phyloP scores from a whole-genome alignment of 1,140 invertebrate species.

The Magallana ariakensis region DNA sequence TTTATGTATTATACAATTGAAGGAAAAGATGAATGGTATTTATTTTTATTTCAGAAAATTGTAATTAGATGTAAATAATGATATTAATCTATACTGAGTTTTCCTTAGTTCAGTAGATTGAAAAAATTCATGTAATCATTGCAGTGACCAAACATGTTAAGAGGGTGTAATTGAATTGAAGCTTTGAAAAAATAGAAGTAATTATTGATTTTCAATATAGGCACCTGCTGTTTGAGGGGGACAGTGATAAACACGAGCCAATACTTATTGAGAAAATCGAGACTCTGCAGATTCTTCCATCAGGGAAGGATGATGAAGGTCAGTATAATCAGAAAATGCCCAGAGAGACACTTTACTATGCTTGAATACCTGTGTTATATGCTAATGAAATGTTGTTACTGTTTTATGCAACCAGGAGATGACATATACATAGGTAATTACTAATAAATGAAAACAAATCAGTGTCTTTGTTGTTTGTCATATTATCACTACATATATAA shows the following conservation, averaged over 20 bases:
- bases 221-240: conserved; percentile 68
- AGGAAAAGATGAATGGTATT: too few relatives aligned
- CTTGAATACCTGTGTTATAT: too few relatives aligned
- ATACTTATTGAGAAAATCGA: conserved; percentile 65
- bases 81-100: too few relatives aligned
- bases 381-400: background rate
- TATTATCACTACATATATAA: background rate
- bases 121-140: too few relatives aligned
- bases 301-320: conserved; percentile 72
- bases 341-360: too few relatives aligned
- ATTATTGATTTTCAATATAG: conserved; percentile 47
- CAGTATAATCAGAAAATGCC: background rate
- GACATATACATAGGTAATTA: background rate
- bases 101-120: too few relatives aligned
- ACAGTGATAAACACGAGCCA: conserved; percentile 62
- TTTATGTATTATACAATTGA: too few relatives aligned
- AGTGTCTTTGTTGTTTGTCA: background rate
- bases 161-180: too few relatives aligned
- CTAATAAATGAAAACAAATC: background rate
- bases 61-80: too few relatives aligned
- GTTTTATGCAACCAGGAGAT: background rate
- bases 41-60: too few relatives aligned
- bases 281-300: conserved; percentile 68
- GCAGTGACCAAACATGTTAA: too few relatives aligned
- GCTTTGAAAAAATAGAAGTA: too few relatives aligned